These are phyloP conservation scores for Campylomormyrus tamandua DNA, from an alignment of 2,113 vertebrate genomes.

Conservation along the genomic window DNA sequence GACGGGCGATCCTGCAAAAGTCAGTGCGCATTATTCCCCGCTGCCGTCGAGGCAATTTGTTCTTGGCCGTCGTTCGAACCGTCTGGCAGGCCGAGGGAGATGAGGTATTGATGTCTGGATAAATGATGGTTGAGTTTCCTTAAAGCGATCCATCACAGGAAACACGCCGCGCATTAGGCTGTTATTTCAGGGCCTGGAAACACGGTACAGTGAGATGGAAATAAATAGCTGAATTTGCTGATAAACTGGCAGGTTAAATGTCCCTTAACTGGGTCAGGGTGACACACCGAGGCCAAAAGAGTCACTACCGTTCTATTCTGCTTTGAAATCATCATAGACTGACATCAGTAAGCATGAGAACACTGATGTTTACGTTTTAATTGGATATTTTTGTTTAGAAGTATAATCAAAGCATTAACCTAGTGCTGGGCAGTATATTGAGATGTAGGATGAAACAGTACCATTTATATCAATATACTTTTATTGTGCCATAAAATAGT, in stretches of 20 bases:
- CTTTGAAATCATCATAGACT: not conserved
- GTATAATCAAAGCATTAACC: not conserved
- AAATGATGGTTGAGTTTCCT: slow-evolving; percentile 3
- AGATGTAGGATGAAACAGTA: not conserved
- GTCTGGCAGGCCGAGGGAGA: not conserved
- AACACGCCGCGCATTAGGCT: not conserved
- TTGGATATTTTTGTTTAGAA: not conserved
- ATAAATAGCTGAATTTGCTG: slow-evolving; percentile 3
- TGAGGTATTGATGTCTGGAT: slow-evolving; percentile 10
- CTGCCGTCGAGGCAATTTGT: slow-evolving; percentile 5
- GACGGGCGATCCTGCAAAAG: slow-evolving; percentile 78
- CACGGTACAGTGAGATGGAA: not conserved
- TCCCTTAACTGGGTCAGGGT: not conserved
- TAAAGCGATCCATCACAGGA: not conserved
- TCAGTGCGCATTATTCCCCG: slow-evolving; percentile 47
- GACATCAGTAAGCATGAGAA: not conserved
- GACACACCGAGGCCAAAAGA: not conserved
- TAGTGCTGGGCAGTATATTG: not conserved
- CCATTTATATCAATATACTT: not conserved
- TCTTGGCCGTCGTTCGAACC: not conserved
- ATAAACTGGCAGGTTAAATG: not conserved
- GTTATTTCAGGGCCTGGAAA: not conserved
- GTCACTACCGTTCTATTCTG: not conserved
- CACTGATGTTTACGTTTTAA: not conserved
- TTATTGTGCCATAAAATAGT: not conserved